Percentiles rank a stretch among this genome's conserved stretches.
These are phyloP conservation scores for Dromiciops gliroides DNA, from an alignment of 2,113 vertebrate species.

Conservation along the genomic window DNA sequence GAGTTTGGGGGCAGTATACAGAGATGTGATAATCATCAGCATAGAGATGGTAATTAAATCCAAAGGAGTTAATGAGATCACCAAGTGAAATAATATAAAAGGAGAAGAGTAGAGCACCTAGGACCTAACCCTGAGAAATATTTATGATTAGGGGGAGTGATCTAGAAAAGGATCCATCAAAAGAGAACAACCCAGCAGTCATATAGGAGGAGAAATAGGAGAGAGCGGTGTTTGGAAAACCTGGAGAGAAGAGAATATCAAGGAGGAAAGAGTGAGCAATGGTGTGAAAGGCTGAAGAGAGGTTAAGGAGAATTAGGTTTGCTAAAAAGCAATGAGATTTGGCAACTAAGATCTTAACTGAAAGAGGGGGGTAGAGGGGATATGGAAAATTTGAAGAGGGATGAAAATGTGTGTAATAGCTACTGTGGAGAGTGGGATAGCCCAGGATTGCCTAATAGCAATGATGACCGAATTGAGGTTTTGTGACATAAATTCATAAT, in stretches of 20 bases:
- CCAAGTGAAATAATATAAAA: background rate
- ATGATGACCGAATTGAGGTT: no score
- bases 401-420: no score
- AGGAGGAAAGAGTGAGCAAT: background rate
- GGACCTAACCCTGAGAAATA: background rate
- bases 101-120: background rate
- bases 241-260: background rate
- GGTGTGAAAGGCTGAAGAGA: background rate
- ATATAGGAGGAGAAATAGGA: background rate
- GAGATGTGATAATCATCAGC: background rate
- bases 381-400: no score
- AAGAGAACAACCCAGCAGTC: background rate
- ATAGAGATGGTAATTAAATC: background rate
- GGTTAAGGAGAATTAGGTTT: background rate
- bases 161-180: background rate
- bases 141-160: background rate
- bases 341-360: no score
- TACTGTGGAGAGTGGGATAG: no score
- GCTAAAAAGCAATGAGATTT: background rate
- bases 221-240: background rate
- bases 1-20: background rate
- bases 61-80: background rate
- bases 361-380: no score
- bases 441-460: no score
- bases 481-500: no score